Base-by-base conservation (phyloP, 92 coral and sea anemone species). In the Palythoa grandis region DNA sequence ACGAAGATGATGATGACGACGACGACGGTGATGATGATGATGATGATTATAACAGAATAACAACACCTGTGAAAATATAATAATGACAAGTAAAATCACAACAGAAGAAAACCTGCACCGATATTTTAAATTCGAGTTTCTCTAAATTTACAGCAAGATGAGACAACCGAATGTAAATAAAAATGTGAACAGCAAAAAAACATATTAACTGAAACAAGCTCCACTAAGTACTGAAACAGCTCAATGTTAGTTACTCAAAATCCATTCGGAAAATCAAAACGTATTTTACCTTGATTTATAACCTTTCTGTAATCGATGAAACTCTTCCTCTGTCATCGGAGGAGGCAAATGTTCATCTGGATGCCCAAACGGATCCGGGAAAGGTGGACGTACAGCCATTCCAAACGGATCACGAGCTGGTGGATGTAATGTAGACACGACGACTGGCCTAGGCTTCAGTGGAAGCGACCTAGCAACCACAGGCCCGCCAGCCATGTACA, bases 291-390 rank as follows among this genome's bases (percentile, higher is more conserved):
- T 86, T 43, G 87, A 65, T 66, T 88, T 90, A 5, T 83, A 85
- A 68, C 91, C 91, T 90, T 82, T 89, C 76, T 93, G 88, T 47
- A 88, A 77, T 78, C 89, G 88, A 69, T 90, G 88, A 77, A 96
- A 96, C 86, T 94, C 99, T 65, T 93, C 93, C 50, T 96, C 98
- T 37, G 91, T 78, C 93, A 96, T 92, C 53, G 96, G 98, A 11
- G 95, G 95, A 20, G 90, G 85, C 52, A 76, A 89, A 29, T 50
- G 52, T 40, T 79, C 84, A 5, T 79, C 84, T 4, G 58, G 71
- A 79, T 25, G 72, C 38, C 23, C 72, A 79, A 79, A 79, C 3
- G 84, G 57, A 20, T 79, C 84, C 4, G 61, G 16, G 56, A 79
- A 79, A 35, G 72, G 35, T 39, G 84, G 84, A 13, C 84, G 72